These are phyloP conservation scores for Syngnathus rostellatus DNA, from an alignment of 2,797 vertebrate species.

Conservation along the genomic window DNA sequence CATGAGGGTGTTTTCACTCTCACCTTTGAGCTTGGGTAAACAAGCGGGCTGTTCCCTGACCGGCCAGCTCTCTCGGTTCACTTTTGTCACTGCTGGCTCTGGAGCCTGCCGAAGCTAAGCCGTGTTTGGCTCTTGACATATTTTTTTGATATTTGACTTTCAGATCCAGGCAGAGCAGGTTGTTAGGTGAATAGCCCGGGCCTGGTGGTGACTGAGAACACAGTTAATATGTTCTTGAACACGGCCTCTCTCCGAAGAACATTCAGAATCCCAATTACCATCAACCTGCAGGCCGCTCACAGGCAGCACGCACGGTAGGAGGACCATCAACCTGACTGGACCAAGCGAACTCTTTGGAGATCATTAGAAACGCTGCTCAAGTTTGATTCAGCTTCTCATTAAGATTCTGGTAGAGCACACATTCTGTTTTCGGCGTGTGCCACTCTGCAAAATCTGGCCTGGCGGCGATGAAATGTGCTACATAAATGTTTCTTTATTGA, in stretches of 20 bases:
- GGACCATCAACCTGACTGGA: constrained; percentile 14
- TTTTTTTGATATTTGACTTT: constrained; percentile 25
- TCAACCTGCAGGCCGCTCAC: constrained; percentile 71
- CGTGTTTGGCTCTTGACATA: constrained; percentile 24
- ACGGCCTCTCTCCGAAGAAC: constrained; percentile 63
- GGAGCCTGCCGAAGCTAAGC: constrained; percentile 4
- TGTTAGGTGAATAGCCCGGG: constrained; percentile 21
- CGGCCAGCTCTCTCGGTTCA: constrained; percentile 9
- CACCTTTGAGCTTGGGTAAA: constrained; percentile 61
- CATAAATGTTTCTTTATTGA: background rate
- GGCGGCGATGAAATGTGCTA: background rate
- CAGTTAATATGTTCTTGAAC: constrained; percentile 58
- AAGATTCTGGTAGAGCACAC: background rate
- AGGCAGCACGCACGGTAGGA: constrained; percentile 69
- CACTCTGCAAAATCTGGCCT: background rate
- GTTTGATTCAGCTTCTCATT: constrained; percentile 8
- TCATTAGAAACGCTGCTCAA: background rate
- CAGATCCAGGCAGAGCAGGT: constrained; percentile 21
- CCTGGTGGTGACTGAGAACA: constrained; percentile 14
- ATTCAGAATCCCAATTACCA: constrained; percentile 75
- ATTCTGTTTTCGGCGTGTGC: background rate
- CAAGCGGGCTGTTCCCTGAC: constrained; percentile 38
- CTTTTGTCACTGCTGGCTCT: background rate
- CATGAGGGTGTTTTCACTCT: constrained; percentile 44
- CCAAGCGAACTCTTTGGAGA: background rate